A percentile compares a stretch with the other conserved stretches of the same genome.
These are phyloP conservation scores for Aix galericulata DNA, from an alignment of 2,113 vertebrate genomes.

Conservation along the genomic window DNA sequence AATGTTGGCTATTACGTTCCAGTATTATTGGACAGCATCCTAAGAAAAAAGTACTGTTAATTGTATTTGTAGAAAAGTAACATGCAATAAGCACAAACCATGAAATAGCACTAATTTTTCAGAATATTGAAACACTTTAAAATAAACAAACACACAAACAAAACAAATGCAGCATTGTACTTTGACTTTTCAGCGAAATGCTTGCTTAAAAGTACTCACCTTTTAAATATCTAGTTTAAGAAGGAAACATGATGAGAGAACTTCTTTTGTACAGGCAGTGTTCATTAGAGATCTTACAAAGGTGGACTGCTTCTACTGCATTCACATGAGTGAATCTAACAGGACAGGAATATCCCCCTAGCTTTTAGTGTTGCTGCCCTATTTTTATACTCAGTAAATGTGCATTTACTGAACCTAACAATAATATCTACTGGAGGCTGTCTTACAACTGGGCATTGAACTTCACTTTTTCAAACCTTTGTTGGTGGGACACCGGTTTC, in stretches of 20 bases:
- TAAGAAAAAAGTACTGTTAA: not conserved
- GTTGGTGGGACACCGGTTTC: conserved; percentile 57
- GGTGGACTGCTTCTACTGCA: conserved; percentile 17
- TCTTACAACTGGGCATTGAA: conserved; percentile 31
- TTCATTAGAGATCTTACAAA: conserved; percentile 27
- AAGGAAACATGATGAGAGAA: conserved; percentile 7
- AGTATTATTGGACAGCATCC: not conserved
- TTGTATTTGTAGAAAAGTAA: not conserved
- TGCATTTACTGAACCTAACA: conserved; percentile 20
- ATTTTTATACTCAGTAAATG: not conserved
- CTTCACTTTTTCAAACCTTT: conserved; percentile 39
- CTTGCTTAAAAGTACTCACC: conserved; percentile 47
- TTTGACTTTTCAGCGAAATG: conserved; percentile 1
- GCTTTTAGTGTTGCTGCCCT: not conserved
- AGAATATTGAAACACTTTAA: not conserved
- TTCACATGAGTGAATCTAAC: conserved; percentile 9
- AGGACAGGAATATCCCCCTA: not conserved
- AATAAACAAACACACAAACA: not conserved
- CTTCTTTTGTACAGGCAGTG: conserved; percentile 4
- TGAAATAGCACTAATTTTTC: not conserved
- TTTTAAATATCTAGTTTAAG: conserved; percentile 10
- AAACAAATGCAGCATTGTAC: conserved; percentile 18
- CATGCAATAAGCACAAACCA: not conserved
- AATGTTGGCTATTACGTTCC: not conserved
- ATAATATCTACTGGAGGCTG: conserved; percentile 31